Base-by-base conservation (phyloP, 2,113 vertebrate species). In the Terrapene triunguis region DNA sequence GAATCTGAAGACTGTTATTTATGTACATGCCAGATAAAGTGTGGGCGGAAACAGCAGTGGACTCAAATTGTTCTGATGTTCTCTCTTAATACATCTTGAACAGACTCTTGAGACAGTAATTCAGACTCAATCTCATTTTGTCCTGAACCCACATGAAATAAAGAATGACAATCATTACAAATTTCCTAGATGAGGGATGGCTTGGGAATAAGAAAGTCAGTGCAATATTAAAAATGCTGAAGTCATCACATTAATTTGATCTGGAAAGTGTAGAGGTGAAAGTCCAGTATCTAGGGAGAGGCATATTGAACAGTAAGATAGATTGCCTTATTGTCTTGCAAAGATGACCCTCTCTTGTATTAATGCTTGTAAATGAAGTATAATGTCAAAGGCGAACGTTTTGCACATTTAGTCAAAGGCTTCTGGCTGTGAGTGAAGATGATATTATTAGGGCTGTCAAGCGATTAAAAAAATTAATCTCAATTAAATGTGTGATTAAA, bases 251-350 rank as follows among this genome's bases (percentile, higher is more conserved):
- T 76, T 38, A n/a, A 4, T 11, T 1, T 4, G 80, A 59, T 16
- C 50, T 1, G 65, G 55, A 25, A 72, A 35, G 22, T 0, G 24
- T 1, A 19, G 69, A 80, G 91, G 94, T n/a, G 96, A 89, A 13
- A 80, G 82, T 4, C 89, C 29, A 2, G 38, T 6, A 5, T 3
- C 22, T 12, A 5, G 89, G 84, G 79, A 88, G 92, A 78, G 1
- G 10, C 0, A 1, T 0, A 1, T 0, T 86, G n/a, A 14, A 62
- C 80, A 82, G 48, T 5, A 35, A 93, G 78, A 78, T 47, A 0
- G 0, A 14, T 78, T 4, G 1, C 27, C 47, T 17, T 10, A 2
- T 35, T 38, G 35, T 6, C 72, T 83, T 55, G 82, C 78, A 35
- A 50, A 72, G 25, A 2, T 7, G 29, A 53, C 42, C 62, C 1